Conservation (phyloP, 2,888 invertebrate genomes). For the Nyleta sp. region DNA sequence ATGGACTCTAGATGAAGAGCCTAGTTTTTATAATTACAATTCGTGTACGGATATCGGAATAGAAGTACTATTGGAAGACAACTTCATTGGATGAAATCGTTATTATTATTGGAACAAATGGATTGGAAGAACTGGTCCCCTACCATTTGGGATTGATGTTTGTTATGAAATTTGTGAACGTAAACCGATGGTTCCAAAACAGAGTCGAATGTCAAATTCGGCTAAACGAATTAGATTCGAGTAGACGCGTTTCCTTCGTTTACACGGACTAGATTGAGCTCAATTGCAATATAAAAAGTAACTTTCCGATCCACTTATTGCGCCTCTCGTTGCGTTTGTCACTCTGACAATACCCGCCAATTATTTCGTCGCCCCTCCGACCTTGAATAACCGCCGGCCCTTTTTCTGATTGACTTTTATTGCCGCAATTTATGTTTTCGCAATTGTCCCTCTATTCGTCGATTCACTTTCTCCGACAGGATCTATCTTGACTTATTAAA, state of each 20-base stretch:
- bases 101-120: too few species aligned
- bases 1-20: too few species aligned
- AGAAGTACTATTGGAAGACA: too few species aligned
- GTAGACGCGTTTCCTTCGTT: neutral
- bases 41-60: too few species aligned
- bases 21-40: too few species aligned
- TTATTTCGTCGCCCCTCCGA: slow-evolving; percentile 13
- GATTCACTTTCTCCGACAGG: slow-evolving; percentile 6
- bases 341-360: slow-evolving; percentile 8
- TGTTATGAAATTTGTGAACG: too few species aligned
- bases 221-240: neutral
- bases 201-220: too few species aligned
- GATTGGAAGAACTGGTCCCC: too few species aligned
- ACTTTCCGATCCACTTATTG: slow-evolving; percentile 8
- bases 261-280: neutral
- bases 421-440: slow-evolving; percentile 13
- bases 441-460: slow-evolving; percentile 16
- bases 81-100: too few species aligned
- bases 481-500: slow-evolving; percentile 1
- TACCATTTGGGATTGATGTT: too few species aligned
- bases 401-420: slow-evolving; percentile 24
- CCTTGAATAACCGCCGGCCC: slow-evolving; percentile 7
- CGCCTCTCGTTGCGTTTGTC: neutral
- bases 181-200: too few species aligned
- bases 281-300: slow-evolving; percentile 12